Conservation (phyloP, 2,113 vertebrate genomes). For the Leptosomus discolor region DNA sequence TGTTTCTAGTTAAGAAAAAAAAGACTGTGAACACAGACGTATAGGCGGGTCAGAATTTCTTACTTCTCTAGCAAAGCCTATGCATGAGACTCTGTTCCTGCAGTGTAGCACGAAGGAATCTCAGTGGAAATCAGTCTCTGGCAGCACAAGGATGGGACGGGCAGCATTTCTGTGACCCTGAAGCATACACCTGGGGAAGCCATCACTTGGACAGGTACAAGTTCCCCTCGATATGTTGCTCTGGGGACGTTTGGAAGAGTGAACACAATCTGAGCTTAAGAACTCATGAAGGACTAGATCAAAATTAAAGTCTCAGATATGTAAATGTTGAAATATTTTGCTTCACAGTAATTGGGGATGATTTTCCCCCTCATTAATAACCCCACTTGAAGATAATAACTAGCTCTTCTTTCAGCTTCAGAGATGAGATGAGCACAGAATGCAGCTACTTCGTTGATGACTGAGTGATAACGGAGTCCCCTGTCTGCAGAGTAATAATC, state of each 20-base stretch:
- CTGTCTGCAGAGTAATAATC: constrained; percentile 43
- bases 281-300: neutral
- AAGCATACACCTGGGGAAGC: neutral
- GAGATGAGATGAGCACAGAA: constrained; percentile 38
- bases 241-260: neutral
- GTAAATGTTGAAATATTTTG: constrained; percentile 63
- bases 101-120: neutral
- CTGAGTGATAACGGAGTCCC: constrained; percentile 15
- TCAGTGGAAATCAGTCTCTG: neutral
- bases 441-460: constrained; percentile 21
- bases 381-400: constrained; percentile 65
- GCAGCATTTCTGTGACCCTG: neutral
- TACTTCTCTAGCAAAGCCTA: neutral
- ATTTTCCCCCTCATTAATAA: constrained; percentile 62
- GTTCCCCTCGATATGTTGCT: accelerated
- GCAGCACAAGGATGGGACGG: neutral
- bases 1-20: neutral
- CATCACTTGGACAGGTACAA: neutral
- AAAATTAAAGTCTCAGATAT: constrained; percentile 48
- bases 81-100: neutral
- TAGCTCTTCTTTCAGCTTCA: constrained; percentile 48
- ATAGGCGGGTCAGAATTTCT: neutral
- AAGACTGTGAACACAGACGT: neutral
- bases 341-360: constrained; percentile 55
- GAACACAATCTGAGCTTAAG: neutral